Percentiles rank a stretch among this genome's conserved stretches.
Conservation (phyloP, 1,140 invertebrate genomes). For the Trichonephila clavata region DNA sequence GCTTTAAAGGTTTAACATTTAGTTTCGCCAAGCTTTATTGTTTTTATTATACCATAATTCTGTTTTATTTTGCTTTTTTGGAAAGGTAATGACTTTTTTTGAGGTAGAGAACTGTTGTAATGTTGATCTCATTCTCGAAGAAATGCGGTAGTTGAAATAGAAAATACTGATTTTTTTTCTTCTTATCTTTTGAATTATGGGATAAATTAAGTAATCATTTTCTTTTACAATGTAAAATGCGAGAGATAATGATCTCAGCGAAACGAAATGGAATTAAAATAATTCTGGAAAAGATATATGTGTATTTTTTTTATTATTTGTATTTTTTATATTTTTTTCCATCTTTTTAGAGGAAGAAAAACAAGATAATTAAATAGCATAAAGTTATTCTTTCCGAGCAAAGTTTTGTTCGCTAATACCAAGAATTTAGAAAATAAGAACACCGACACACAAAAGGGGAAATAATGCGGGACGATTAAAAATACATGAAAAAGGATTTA, state of each 20-base stretch:
- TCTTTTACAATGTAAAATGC: slow-evolving; percentile 32
- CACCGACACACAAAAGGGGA: not conserved
- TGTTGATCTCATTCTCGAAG: not conserved
- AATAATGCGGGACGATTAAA: not conserved
- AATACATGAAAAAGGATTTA: not conserved
- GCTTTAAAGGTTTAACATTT: slow-evolving; percentile 54
- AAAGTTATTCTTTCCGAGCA: not conserved
- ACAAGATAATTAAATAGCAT: not conserved
- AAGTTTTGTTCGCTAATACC: not conserved
- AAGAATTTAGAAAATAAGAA: not conserved
- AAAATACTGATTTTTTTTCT: not conserved
- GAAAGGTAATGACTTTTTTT: slow-evolving; percentile 9
- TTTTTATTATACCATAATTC: not conserved
- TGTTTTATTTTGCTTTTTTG: not conserved
- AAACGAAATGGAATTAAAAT: slow-evolving; percentile 28
- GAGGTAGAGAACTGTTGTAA: not conserved
- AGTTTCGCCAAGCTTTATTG: slow-evolving; percentile 63
- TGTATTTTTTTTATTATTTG: not conserved
- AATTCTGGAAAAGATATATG: not conserved
- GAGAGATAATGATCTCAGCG: not conserved
- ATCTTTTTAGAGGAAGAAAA: not conserved
- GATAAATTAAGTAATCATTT: slow-evolving; percentile 3
- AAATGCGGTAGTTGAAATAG: not conserved
- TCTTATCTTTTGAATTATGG: not conserved
- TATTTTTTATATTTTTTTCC: not conserved